Conservation (phyloP, 2,888 invertebrate genomes). For the Thecophora atra region DNA sequence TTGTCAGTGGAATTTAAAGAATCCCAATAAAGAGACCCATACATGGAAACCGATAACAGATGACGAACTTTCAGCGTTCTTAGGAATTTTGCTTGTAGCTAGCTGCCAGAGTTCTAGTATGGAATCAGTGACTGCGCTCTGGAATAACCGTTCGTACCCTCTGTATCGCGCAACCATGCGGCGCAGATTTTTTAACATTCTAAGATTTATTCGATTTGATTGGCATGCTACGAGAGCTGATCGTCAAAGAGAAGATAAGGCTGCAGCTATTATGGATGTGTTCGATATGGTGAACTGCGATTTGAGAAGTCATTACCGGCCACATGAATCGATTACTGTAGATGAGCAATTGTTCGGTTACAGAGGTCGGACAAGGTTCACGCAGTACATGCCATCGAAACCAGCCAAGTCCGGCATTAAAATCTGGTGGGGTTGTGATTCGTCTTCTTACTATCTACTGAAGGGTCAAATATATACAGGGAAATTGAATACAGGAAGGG, state of each 20-base stretch:
- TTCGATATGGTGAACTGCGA: background rate
- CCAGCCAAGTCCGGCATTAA: too few species aligned
- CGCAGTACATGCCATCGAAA: too few species aligned
- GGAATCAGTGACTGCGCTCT: conserved; percentile 1
- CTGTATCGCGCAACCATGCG: background rate
- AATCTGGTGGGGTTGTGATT: conserved; percentile 49
- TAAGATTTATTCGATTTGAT: conserved; percentile 13
- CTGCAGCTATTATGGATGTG: conserved; percentile 5
- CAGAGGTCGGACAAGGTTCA: too few species aligned
- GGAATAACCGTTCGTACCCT: background rate
- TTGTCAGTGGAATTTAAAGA: too few species aligned
- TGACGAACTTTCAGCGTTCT: conserved; percentile 3
- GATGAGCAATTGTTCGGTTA: conserved; percentile 49
- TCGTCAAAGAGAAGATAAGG: background rate
- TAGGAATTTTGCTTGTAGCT: background rate
- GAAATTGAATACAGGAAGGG: background rate
- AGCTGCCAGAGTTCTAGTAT: background rate
- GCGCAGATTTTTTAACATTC: background rate
- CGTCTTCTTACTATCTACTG: conserved; percentile 11
- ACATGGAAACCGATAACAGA: too few species aligned
- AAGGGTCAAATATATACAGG: background rate
- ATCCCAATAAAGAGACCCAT: too few species aligned
- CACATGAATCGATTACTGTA: conserved; percentile 22
- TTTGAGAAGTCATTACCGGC: background rate
- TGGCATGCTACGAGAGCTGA: background rate